Percentiles rank a stretch among this genome's conserved stretches.
These are phyloP conservation scores for Decapterus maruadsi DNA, from an alignment of 2,797 vertebrate species.

Conservation along the genomic window DNA sequence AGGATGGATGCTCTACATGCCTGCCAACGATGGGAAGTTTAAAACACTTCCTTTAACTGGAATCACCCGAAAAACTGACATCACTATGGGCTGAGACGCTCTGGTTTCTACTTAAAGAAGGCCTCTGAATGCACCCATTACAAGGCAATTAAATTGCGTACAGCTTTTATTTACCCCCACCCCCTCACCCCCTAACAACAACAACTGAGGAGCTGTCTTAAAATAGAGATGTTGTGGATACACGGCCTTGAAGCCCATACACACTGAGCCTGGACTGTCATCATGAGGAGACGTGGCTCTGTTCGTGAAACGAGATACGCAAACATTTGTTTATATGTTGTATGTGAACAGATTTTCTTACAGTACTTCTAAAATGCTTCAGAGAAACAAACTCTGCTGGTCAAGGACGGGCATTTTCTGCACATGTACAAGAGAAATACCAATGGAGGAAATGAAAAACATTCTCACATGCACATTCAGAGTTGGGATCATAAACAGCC, in stretches of 20 bases:
- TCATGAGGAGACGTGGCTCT: neutral
- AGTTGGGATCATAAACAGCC: neutral
- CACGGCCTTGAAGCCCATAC: neutral
- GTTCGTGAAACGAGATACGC: neutral
- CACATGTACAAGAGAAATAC: neutral
- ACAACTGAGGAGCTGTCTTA: no score
- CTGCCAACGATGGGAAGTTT: slow-evolving; percentile 12
- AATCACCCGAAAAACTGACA: slow-evolving; percentile 8
- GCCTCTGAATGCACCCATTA: neutral
- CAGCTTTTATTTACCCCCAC: neutral
- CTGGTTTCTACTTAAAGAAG: neutral
- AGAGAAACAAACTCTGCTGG: no score
- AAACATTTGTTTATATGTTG: neutral
- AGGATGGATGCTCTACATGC: slow-evolving; percentile 20
- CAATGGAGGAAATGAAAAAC: neutral
- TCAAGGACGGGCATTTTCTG: neutral
- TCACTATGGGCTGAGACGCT: neutral
- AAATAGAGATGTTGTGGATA: neutral
- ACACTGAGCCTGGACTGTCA: neutral
- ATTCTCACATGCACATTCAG: neutral
- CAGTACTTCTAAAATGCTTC: neutral
- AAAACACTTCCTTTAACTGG: neutral
- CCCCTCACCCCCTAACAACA: no score
- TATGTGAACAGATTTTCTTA: neutral
- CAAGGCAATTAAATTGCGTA: neutral